Evolutionary conservation across 2,113 vertebrate species (phyloP).

Genomic region (Capreolus pygargus): DNA sequence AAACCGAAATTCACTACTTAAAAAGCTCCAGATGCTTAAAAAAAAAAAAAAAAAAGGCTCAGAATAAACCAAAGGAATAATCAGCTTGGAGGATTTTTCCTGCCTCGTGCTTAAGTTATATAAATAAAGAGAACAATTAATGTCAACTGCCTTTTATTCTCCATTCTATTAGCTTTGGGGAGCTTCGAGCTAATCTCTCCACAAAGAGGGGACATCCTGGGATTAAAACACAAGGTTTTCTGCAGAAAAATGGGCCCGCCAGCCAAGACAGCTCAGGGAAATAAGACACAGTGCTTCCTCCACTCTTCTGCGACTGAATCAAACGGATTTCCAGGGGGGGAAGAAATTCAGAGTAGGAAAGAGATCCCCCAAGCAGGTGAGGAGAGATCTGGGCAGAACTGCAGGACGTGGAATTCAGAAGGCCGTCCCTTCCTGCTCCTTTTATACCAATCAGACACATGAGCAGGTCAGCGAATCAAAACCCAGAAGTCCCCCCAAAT

Average conservation of each 20-base stretch:
- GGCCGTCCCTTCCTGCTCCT: neutral
- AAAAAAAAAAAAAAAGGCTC: neutral
- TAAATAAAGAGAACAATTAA: conserved; percentile 33
- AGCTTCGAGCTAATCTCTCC: neutral
- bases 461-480: conserved; percentile 74
- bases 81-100: neutral
- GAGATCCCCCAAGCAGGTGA: neutral
- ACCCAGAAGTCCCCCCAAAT: neutral
- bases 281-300: neutral
- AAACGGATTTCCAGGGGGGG: neutral
- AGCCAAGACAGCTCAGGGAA: neutral
- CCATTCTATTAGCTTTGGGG: neutral
- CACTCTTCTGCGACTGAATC: neutral
- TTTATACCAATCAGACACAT: conserved; percentile 51
- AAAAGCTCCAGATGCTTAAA: neutral
- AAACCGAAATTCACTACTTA: neutral
- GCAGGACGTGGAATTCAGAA: fast-evolving
- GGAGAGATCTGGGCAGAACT: neutral
- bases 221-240: neutral
- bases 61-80: conserved; percentile 19
- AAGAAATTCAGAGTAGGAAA: neutral
- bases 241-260: neutral
- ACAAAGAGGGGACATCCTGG: neutral
- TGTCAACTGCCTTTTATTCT: neutral
- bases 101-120: neutral